Evolutionary conservation across 2,888 invertebrate species (phyloP).

Genomic region (Agonum fuliginosum): DNA sequence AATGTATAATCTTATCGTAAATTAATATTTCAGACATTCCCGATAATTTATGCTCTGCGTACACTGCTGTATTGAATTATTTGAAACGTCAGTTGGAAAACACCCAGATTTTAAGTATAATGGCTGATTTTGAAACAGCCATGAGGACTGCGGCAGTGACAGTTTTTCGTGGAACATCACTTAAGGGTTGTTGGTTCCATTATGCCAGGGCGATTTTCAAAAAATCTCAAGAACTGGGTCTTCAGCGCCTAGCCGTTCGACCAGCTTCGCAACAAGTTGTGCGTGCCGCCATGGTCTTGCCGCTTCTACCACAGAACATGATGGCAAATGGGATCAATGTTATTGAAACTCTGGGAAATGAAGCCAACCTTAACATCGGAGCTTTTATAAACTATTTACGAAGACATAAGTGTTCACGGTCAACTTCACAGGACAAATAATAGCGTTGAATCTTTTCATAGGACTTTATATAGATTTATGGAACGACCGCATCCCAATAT

Average conservation of each 20-base stretch:
- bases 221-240: neutral
- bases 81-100: neutral
- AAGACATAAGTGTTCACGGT: neutral
- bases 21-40: neutral
- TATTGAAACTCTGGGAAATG: neutral
- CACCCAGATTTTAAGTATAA: no score
- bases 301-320: neutral
- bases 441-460: conserved; percentile 1
- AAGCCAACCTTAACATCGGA: neutral
- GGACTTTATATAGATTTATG: no score
- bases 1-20: neutral
- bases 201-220: conserved; percentile 2
- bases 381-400: neutral
- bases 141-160: neutral
- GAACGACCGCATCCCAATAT: neutral
- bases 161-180: neutral
- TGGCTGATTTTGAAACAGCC: conserved; percentile 16
- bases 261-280: neutral
- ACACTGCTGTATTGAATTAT: neutral
- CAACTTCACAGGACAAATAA: neutral
- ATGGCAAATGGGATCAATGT: neutral
- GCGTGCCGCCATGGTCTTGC: neutral
- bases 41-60: conserved; percentile 1
- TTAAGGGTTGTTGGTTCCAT: conserved; percentile 2
- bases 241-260: neutral